Percentiles rank a stretch among this genome's conserved stretches.
phyloP scores from a whole-genome alignment of 2,888 invertebrate species.

The Dolichopus griseipennis region DNA sequence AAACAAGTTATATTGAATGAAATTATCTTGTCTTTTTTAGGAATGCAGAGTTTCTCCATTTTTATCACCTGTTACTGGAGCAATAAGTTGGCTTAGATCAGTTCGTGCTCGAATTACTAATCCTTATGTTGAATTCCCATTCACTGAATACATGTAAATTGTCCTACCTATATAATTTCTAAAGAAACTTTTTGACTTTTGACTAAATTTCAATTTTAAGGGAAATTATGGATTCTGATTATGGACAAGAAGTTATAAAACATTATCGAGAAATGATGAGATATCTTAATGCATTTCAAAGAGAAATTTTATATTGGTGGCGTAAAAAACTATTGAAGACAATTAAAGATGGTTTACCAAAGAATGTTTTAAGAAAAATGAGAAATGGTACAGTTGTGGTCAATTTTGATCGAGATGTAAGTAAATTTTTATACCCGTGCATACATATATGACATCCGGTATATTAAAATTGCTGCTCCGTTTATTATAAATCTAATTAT shows the following conservation, averaged over 20 bases:
- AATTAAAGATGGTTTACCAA: conserved; percentile 53
- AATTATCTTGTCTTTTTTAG: neutral
- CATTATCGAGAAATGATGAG: conserved; percentile 55
- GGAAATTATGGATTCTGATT: conserved; percentile 43
- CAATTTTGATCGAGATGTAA: conserved; percentile 51
- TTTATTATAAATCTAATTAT: no score
- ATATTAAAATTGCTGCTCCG: no score
- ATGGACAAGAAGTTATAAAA: conserved; percentile 29
- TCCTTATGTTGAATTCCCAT: conserved; percentile 53
- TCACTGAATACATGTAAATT: conserved; percentile 57
- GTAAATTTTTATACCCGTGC: no score
- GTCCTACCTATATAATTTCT: neutral
- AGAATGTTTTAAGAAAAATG: conserved; percentile 50
- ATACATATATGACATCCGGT: no score
- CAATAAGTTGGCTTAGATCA: conserved; percentile 63
- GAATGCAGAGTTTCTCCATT: conserved; percentile 39
- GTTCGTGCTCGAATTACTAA: conserved; percentile 50
- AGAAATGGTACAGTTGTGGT: conserved; percentile 49
- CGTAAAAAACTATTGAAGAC: conserved; percentile 53
- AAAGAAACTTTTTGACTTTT: neutral
- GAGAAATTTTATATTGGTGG: conserved; percentile 62
- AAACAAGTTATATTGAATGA: neutral
- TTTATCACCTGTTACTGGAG: conserved; percentile 68
- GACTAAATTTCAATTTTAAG: neutral
- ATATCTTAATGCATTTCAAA: conserved; percentile 55